Percentiles rank a stretch among this genome's conserved stretches.
Conservation (phyloP, 92 coral and sea anemone genomes). For the Porites cylindrica region DNA sequence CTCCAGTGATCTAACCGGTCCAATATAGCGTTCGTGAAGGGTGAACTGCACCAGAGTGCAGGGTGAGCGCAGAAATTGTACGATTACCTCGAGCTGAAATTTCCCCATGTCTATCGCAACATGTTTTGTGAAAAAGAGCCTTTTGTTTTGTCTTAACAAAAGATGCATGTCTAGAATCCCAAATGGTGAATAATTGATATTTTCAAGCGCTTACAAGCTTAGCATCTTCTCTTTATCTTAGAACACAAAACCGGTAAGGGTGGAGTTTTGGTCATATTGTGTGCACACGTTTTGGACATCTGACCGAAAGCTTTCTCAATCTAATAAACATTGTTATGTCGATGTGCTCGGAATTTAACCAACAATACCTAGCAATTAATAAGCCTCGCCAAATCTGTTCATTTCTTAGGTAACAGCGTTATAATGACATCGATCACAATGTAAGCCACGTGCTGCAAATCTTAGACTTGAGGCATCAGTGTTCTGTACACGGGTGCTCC, state of each 20-base stretch:
- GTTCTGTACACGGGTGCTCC: background rate
- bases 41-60: background rate
- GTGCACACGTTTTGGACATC: slow-evolving; percentile 84
- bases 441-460: slow-evolving; percentile 64
- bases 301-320: slow-evolving; percentile 78
- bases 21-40: slow-evolving; percentile 7
- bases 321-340: slow-evolving; percentile 80
- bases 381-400: slow-evolving; percentile 76
- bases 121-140: slow-evolving; percentile 91
- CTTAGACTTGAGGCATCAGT: slow-evolving; percentile 1
- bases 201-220: slow-evolving; percentile 69
- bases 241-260: slow-evolving; percentile 74
- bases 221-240: slow-evolving; percentile 50
- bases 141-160: slow-evolving; percentile 89
- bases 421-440: slow-evolving; percentile 72
- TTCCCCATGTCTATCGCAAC: slow-evolving; percentile 72
- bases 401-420: slow-evolving; percentile 84
- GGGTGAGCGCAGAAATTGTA: background rate
- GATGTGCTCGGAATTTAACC: slow-evolving; percentile 66
- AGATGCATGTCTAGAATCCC: slow-evolving; percentile 90
- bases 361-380: slow-evolving; percentile 90
- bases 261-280: slow-evolving; percentile 73
- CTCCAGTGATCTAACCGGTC: slow-evolving; percentile 11
- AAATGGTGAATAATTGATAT: slow-evolving; percentile 88
- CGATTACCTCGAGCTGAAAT: background rate